phyloP scores from a whole-genome alignment of 2,797 vertebrate genomes.

The Lagocephalus sceleratus region DNA sequence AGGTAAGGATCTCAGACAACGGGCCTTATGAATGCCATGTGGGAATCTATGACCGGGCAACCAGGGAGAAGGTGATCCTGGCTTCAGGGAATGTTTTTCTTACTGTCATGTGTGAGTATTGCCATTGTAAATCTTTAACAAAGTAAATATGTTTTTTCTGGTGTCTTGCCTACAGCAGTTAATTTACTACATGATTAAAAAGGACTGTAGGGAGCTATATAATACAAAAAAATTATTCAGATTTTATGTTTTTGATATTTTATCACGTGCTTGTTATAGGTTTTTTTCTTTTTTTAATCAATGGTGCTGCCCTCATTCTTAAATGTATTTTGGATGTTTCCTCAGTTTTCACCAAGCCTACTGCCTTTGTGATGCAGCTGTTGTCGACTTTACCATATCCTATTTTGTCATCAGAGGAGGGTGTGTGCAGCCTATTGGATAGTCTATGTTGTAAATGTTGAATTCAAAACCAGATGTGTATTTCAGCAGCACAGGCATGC shows the following conservation, averaged over 20 bases:
- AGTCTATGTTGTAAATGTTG: conserved; percentile 40
- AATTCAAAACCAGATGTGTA: conserved; percentile 45
- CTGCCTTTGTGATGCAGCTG: background rate
- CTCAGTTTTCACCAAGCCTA: background rate
- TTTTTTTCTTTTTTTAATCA: no score
- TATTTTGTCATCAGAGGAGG: conserved; percentile 10
- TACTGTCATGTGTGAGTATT: conserved; percentile 94
- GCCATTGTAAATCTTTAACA: background rate
- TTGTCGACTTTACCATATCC: conserved; percentile 10
- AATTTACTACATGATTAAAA: background rate
- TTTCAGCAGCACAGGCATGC: conserved; percentile 40
- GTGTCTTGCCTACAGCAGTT: background rate
- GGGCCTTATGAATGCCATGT: conserved; percentile 98
- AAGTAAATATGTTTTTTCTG: background rate
- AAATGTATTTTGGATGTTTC: background rate
- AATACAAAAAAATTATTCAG: no score
- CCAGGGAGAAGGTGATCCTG: conserved; percentile 92
- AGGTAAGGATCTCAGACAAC: conserved; percentile 94
- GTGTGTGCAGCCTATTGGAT: conserved; percentile 17
- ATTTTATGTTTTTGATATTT: no score
- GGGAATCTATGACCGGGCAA: conserved; percentile 95
- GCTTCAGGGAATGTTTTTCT: conserved; percentile 94
- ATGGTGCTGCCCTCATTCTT: no score
- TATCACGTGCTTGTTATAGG: no score
- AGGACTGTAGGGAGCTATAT: background rate